These are phyloP conservation scores for Phymanthus crucifer DNA, from an alignment of 92 coral and sea anemone species.

Conservation along the genomic window DNA sequence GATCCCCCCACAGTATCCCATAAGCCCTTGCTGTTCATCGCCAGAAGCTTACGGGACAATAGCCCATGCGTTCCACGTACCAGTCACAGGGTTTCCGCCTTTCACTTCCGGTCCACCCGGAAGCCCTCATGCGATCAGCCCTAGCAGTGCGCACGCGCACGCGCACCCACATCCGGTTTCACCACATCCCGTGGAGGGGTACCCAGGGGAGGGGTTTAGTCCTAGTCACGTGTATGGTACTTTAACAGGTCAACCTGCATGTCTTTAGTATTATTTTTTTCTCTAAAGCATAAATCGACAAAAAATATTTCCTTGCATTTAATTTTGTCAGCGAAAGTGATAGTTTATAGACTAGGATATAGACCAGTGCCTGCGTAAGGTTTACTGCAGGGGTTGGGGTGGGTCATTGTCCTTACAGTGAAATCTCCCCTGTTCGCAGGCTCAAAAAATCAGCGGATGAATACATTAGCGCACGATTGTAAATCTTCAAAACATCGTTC, in stretches of 20 bases:
- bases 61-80: slow-evolving; percentile 57
- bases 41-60: slow-evolving; percentile 72
- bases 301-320: neutral
- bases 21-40: slow-evolving; percentile 70
- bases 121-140: slow-evolving; percentile 45
- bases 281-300: neutral
- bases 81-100: slow-evolving; percentile 63
- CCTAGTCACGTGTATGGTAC: slow-evolving; percentile 26
- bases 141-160: slow-evolving; percentile 26
- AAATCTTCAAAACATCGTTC: too few relatives aligned
- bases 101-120: slow-evolving; percentile 51
- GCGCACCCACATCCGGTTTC: slow-evolving; percentile 61
- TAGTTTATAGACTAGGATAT: too few relatives aligned
- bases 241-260: slow-evolving; percentile 26
- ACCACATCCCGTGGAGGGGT: slow-evolving; percentile 51
- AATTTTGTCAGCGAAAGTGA: too few relatives aligned
- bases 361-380: too few relatives aligned
- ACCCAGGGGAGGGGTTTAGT: slow-evolving; percentile 29
- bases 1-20: slow-evolving; percentile 67
- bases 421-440: too few relatives aligned
- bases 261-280: neutral
- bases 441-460: too few relatives aligned
- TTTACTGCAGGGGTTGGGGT: too few relatives aligned
- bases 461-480: too few relatives aligned
- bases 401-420: too few relatives aligned